A percentile compares a stretch with the other conserved stretches of the same genome.
Evolutionary conservation across 2,797 vertebrate genomes (phyloP).

Genomic region (Babyrousa celebensis): DNA sequence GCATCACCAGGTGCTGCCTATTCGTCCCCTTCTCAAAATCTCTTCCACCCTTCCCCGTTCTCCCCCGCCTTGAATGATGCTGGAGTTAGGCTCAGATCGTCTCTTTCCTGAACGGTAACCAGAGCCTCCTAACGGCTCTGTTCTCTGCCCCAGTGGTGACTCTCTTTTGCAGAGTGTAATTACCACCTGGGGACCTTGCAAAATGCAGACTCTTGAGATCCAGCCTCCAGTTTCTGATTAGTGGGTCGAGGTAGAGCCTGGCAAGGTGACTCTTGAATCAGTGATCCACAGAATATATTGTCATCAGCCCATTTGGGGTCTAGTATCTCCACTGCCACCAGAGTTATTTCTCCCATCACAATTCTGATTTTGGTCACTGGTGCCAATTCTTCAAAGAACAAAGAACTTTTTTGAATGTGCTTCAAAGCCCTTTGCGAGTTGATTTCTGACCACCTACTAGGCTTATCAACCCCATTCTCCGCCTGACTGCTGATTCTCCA

Average conservation of each 20-base stretch:
- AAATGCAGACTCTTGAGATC: background rate
- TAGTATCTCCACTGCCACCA: background rate
- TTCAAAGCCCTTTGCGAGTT: conserved; percentile 3
- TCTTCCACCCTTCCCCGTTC: background rate
- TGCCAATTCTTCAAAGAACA: conserved; percentile 10
- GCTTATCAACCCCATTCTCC: background rate
- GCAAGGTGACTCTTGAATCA: background rate
- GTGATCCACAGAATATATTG: background rate
- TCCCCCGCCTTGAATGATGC: background rate
- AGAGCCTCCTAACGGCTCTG: background rate
- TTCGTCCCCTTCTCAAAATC: background rate
- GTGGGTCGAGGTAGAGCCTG: background rate
- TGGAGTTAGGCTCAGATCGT: background rate
- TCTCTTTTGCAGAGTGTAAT: background rate
- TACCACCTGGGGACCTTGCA: background rate
- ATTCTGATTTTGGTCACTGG: background rate
- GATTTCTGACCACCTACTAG: background rate
- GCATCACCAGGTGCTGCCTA: background rate
- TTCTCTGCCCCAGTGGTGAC: background rate
- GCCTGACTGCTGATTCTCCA: background rate
- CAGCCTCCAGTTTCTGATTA: background rate
- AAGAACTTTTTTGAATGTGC: background rate
- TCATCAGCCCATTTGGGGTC: background rate
- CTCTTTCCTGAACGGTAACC: background rate
- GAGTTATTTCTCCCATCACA: background rate